A percentile compares a stretch with the other conserved stretches of the same genome.
Conservation (phyloP, 2,797 vertebrate species). For the Squalus acanthias region DNA sequence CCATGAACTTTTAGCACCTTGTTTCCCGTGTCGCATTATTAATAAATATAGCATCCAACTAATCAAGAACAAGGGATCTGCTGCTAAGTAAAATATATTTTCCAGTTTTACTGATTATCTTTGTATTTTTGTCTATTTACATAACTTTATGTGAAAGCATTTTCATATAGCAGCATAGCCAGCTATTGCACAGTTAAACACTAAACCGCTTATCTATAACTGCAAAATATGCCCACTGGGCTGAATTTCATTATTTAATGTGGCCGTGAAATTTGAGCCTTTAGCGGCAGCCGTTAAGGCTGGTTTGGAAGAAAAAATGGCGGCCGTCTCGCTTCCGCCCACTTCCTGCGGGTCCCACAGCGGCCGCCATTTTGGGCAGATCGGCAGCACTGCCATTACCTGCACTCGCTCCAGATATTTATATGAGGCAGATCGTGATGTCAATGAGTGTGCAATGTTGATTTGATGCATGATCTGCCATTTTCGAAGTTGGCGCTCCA, state of each 20-base stretch:
- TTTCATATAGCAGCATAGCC: not conserved
- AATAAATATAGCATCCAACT: not conserved
- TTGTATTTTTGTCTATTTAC: not conserved
- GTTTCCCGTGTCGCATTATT: not conserved
- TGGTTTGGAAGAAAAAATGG: too few relatives aligned
- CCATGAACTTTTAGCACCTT: not conserved
- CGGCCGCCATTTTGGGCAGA: too few relatives aligned
- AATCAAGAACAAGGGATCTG: not conserved
- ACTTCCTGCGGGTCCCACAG: too few relatives aligned
- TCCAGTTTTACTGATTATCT: not conserved
- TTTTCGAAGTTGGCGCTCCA: too few relatives aligned
- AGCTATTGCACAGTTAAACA: not conserved
- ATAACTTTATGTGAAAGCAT: not conserved
- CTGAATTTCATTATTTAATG: not conserved
- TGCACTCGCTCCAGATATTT: too few relatives aligned
- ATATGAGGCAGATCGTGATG: too few relatives aligned
- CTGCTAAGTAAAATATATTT: not conserved
- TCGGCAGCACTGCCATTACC: too few relatives aligned
- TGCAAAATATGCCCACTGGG: not conserved
- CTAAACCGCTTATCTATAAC: too few relatives aligned
- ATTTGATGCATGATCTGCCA: too few relatives aligned
- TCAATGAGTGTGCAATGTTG: too few relatives aligned
- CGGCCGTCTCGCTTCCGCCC: too few relatives aligned
- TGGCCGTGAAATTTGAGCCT: not conserved
- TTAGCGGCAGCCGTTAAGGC: too few relatives aligned